Percentiles rank a stretch among this genome's conserved stretches.
These are phyloP conservation scores for Cacatua alba DNA, from an alignment of 2,113 vertebrate species.

Conservation along the genomic window DNA sequence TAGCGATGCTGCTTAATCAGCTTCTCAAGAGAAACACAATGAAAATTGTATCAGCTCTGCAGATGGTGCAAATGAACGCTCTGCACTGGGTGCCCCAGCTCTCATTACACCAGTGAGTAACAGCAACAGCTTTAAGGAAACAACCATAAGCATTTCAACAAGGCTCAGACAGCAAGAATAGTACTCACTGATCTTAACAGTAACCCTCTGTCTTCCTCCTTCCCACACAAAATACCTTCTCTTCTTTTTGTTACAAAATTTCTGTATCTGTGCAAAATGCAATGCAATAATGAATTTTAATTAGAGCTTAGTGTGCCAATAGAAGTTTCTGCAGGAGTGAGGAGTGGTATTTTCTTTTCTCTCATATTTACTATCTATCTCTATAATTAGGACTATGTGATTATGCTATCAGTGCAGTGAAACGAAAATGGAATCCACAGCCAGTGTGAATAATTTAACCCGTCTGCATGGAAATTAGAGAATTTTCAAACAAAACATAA, in stretches of 20 bases:
- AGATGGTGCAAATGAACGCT: neutral
- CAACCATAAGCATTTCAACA: neutral
- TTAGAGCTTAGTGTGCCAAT: neutral
- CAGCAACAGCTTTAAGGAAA: neutral
- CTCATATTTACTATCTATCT: constrained; percentile 39
- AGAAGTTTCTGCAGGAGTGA: neutral
- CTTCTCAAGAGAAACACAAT: neutral
- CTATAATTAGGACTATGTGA: constrained; percentile 35
- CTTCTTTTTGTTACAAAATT: neutral
- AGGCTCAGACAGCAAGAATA: neutral
- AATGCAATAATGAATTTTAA: constrained; percentile 19
- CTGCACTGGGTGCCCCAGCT: neutral
- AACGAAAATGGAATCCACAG: constrained; percentile 32
- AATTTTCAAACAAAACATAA: constrained; percentile 52
- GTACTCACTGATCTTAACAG: neutral
- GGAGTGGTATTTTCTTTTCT: neutral
- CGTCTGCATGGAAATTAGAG: constrained; percentile 13
- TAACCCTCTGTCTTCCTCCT: neutral
- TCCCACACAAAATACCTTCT: neutral
- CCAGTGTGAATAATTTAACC: constrained; percentile 36
- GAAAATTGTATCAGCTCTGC: neutral
- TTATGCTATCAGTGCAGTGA: constrained; percentile 29
- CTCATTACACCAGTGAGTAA: neutral
- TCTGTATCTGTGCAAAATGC: neutral
- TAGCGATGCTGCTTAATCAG: neutral